Conservation (phyloP, 1,140 invertebrate genomes). For the Drosophila ercepeae region DNA sequence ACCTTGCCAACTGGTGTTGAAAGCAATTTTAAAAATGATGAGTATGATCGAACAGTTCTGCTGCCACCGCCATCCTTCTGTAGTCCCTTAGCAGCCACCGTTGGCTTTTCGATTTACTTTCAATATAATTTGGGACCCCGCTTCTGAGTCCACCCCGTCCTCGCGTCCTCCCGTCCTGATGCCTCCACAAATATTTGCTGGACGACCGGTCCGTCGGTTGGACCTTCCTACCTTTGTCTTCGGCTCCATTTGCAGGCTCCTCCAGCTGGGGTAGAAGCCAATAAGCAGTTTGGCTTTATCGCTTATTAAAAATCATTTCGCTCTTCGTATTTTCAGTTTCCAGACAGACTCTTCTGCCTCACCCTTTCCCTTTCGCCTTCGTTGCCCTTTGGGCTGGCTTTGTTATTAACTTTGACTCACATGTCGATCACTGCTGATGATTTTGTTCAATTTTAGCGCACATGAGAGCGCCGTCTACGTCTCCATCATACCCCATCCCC, state of each 20-base stretch:
- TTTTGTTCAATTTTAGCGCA: constrained; percentile 82
- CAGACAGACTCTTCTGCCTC: constrained; percentile 23
- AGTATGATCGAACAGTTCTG: constrained; percentile 81
- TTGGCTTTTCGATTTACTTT: constrained; percentile 80
- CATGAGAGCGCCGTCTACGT: constrained; percentile 77
- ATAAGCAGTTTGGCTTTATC: constrained; percentile 84
- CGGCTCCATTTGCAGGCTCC: constrained; percentile 28
- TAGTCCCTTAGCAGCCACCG: constrained; percentile 44
- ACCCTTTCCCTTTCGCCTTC: constrained; percentile 1
- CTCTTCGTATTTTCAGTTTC: constrained; percentile 82
- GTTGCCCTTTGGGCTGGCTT: constrained; percentile 26
- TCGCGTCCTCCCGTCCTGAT: neutral
- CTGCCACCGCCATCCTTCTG: constrained; percentile 11
- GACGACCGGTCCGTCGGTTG: neutral
- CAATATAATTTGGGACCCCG: constrained; percentile 64
- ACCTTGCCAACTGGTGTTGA: constrained; percentile 80
- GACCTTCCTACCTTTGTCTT: constrained; percentile 30
- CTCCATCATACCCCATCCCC: constrained; percentile 49
- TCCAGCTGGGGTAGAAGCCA: constrained; percentile 61
- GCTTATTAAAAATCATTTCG: constrained; percentile 84
- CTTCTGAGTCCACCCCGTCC: too few relatives aligned
- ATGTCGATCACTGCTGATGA: constrained; percentile 83
- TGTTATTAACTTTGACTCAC: constrained; percentile 83
- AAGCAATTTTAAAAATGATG: constrained; percentile 84
- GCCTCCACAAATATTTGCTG: constrained; percentile 64